These are phyloP conservation scores for Hassar affinis DNA, from an alignment of 2,113 vertebrate species.

Conservation along the genomic window DNA sequence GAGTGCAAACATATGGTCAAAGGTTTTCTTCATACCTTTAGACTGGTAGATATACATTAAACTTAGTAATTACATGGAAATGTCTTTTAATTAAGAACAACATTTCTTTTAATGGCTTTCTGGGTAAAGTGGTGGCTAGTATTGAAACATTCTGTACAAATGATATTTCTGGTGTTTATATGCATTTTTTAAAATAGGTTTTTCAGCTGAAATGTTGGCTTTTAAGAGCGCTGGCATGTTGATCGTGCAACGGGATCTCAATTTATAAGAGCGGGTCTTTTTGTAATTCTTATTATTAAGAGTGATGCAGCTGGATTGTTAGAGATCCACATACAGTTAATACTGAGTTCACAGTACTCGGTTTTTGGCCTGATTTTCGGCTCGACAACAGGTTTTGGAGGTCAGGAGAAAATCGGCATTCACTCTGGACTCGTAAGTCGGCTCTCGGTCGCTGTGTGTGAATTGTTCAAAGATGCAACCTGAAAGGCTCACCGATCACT, in stretches of 20 bases:
- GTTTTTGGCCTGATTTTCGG: too few relatives aligned
- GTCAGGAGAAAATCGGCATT: too few relatives aligned
- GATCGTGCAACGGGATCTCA: neutral
- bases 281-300: neutral
- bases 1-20: slow-evolving; percentile 31
- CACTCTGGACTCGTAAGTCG: too few relatives aligned
- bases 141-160: neutral
- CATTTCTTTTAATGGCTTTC: slow-evolving; percentile 42
- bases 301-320: neutral
- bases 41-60: neutral
- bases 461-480: too few relatives aligned
- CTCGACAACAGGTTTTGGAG: too few relatives aligned
- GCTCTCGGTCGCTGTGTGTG: too few relatives aligned
- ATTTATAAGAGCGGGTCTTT: neutral
- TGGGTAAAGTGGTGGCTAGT: slow-evolving; percentile 55
- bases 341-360: too few relatives aligned
- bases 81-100: slow-evolving; percentile 13
- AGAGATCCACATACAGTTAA: neutral
- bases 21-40: neutral
- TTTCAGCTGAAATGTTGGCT: neutral
- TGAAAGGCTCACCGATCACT: too few relatives aligned
- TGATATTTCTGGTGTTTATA: neutral
- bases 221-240: neutral
- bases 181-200: neutral
- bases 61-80: neutral